Percentiles rank a stretch among this genome's conserved stretches.
phyloP scores from a whole-genome alignment of 2,888 invertebrate species.

The Ichneumon xanthorius region DNA sequence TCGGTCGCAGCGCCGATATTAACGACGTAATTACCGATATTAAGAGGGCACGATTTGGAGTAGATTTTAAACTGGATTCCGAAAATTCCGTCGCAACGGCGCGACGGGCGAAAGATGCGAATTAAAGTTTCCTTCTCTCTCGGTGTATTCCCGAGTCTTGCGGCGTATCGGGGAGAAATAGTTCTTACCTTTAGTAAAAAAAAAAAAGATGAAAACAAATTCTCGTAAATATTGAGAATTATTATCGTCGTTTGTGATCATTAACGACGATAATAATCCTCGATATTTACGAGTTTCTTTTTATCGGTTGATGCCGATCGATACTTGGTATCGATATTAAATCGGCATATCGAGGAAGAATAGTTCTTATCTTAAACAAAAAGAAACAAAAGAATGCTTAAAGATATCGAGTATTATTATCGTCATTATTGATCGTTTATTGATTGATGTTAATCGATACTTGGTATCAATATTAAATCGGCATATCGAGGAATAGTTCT shows the following conservation, averaged over 20 bases:
- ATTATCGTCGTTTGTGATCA: too few relatives aligned
- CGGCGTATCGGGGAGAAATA: neutral
- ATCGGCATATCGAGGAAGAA: too few relatives aligned
- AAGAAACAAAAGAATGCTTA: too few relatives aligned
- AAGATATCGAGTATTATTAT: neutral
- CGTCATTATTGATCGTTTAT: too few relatives aligned
- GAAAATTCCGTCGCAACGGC: conserved; percentile 61
- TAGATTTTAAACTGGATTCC: conserved; percentile 73
- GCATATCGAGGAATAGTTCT: too few relatives aligned
- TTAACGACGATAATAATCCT: neutral
- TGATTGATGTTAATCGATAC: too few relatives aligned
- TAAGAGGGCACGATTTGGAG: conserved; percentile 71
- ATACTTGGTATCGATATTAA: too few relatives aligned
- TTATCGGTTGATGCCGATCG: too few relatives aligned
- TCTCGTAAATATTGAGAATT: too few relatives aligned
- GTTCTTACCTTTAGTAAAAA: neutral
- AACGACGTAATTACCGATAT: conserved; percentile 72
- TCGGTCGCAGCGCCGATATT: conserved; percentile 56
- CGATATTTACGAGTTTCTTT: neutral
- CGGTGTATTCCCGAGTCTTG: neutral
- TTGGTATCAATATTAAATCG: neutral
- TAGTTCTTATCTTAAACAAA: too few relatives aligned
- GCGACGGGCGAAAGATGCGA: neutral
- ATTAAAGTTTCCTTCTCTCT: conserved; percentile 18
- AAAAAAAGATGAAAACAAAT: too few relatives aligned